These are phyloP conservation scores for Lycophotia porphyrea DNA, from an alignment of 2,888 invertebrate species.

Conservation along the genomic window DNA sequence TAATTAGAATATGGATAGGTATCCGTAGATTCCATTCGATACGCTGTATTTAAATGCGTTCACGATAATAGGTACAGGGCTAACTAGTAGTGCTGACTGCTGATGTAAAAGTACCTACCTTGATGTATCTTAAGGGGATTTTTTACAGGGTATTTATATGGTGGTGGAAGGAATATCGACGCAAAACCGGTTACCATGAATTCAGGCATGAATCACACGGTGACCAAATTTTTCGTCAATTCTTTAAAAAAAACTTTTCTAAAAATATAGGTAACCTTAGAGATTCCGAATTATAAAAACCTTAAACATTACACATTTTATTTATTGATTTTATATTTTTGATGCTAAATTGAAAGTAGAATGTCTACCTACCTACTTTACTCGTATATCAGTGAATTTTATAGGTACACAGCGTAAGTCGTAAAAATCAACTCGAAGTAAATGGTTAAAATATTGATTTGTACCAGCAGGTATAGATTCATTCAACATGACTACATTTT, in stretches of 20 bases:
- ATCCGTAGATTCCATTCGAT: constrained; percentile 56
- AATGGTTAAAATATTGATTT: constrained; percentile 54
- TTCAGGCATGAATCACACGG: neutral
- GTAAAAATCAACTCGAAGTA: constrained; percentile 47
- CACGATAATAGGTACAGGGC: constrained; percentile 31
- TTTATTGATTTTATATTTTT: constrained; percentile 43
- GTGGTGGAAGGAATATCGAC: neutral
- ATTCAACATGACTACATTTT: constrained; percentile 25
- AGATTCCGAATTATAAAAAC: neutral
- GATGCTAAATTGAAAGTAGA: constrained; percentile 26
- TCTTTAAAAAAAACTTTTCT: neutral
- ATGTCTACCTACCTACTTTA: constrained; percentile 11
- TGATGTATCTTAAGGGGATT: neutral
- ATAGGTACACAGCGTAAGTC: constrained; percentile 25
- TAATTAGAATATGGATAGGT: constrained; percentile 61
- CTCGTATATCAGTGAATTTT: constrained; percentile 15
- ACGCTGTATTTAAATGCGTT: constrained; percentile 56
- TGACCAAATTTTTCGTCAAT: neutral
- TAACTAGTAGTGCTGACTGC: constrained; percentile 10
- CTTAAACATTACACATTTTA: constrained; percentile 1
- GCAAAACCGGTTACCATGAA: neutral
- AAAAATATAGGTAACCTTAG: neutral
- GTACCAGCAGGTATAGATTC: constrained; percentile 16
- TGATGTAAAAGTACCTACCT: neutral
- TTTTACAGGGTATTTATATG: neutral